phyloP scores from a whole-genome alignment of 1,140 invertebrate species.

The Drosophila rhopaloa region DNA sequence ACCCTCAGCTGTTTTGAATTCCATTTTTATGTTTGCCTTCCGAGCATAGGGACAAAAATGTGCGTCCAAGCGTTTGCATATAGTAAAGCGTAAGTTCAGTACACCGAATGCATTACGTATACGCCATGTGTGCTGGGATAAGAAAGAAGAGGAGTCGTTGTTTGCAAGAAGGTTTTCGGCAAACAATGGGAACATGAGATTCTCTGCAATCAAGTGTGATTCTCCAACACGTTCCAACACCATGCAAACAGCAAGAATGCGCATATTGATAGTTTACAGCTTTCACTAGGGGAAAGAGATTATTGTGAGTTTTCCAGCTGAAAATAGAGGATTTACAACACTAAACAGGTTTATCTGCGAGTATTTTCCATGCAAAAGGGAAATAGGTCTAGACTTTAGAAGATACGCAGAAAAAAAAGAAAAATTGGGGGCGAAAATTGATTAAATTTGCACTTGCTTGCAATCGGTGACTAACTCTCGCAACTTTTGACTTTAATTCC shows the following conservation, averaged over 20 bases:
- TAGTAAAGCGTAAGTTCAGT: conserved; percentile 4
- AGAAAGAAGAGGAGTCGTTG: background rate
- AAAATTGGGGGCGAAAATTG: background rate
- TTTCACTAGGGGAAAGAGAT: conserved; percentile 12
- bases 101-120: conserved; percentile 25
- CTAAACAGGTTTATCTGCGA: background rate
- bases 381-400: background rate
- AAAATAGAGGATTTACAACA: background rate
- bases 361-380: background rate
- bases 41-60: background rate
- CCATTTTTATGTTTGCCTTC: conserved; percentile 45
- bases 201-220: conserved; percentile 20
- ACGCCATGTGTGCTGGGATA: conserved; percentile 10
- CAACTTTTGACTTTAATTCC: too few relatives aligned
- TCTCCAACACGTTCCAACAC: conserved; percentile 21
- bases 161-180: conserved; percentile 20
- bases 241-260: background rate
- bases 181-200: conserved; percentile 32
- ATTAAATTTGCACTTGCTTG: background rate
- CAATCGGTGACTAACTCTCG: too few relatives aligned
- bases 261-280: conserved; percentile 21
- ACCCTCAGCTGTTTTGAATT: conserved; percentile 70
- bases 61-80: conserved; percentile 2
- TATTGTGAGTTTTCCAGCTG: conserved; percentile 11
- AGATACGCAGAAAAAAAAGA: too few relatives aligned